These are phyloP conservation scores for Microtus oregoni DNA, from an alignment of 2,113 vertebrate genomes.

Conservation along the genomic window DNA sequence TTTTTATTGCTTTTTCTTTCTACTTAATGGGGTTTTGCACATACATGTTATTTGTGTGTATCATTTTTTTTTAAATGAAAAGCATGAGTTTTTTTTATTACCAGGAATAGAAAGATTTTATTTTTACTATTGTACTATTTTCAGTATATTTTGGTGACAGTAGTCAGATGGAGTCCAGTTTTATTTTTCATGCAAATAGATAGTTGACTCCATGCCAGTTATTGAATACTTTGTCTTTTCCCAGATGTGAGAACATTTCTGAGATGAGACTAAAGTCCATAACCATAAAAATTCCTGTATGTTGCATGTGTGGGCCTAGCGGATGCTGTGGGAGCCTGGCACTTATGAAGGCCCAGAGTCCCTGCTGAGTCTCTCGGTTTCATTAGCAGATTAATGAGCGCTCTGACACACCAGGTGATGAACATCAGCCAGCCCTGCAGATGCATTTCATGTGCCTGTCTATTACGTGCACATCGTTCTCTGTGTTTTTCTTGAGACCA, in stretches of 20 bases:
- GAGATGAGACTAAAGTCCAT: conserved; percentile 35
- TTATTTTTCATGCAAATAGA: conserved; percentile 39
- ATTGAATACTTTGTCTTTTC: conserved; percentile 52
- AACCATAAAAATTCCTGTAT: conserved; percentile 22
- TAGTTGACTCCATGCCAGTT: background rate
- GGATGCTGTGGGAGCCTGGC: conserved; percentile 9
- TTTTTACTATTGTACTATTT: background rate
- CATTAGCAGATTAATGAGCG: conserved; percentile 62
- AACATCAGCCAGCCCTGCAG: background rate
- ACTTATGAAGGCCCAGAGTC: background rate
- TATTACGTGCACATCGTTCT: background rate
- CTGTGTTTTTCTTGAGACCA: conserved; percentile 31
- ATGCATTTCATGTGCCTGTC: background rate
- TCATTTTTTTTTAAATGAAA: background rate
- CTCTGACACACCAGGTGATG: conserved; percentile 32
- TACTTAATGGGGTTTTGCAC: background rate
- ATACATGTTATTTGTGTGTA: background rate
- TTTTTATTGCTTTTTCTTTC: background rate
- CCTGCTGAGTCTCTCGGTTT: conserved; percentile 50
- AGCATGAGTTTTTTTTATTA: conserved; percentile 15
- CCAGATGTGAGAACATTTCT: conserved; percentile 51
- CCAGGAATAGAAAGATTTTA: background rate
- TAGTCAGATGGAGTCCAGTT: background rate
- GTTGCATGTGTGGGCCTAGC: background rate
- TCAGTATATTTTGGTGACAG: conserved; percentile 52